A percentile compares a stretch with the other conserved stretches of the same genome.
phyloP scores from a whole-genome alignment of 2,113 vertebrate genomes.

The Piprites chloris region DNA sequence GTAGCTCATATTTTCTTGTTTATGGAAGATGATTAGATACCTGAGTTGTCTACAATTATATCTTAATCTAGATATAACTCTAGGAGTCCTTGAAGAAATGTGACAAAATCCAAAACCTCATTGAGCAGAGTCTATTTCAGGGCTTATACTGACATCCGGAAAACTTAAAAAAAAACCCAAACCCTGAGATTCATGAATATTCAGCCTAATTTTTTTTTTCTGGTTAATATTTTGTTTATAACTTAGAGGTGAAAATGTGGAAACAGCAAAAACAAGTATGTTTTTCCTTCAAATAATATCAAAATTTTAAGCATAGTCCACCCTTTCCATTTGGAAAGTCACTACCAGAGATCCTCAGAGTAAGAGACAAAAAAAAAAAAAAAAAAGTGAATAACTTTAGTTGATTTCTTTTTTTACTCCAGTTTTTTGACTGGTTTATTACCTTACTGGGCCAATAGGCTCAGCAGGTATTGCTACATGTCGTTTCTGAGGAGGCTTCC shows the following conservation, averaged over 20 bases:
- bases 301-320: background rate
- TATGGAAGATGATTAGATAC: background rate
- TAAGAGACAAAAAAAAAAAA: background rate
- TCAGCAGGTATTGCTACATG: slow-evolving; percentile 28
- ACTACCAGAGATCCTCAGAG: background rate
- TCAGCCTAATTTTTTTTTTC: background rate
- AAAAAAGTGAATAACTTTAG: background rate
- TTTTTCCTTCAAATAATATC: background rate
- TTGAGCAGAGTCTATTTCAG: background rate
- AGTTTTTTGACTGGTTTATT: background rate
- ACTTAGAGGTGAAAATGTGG: background rate
- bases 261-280: background rate
- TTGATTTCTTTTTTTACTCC: background rate
- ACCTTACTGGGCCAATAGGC: background rate
- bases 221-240: background rate
- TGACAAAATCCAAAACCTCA: background rate
- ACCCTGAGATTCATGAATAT: background rate
- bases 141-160: background rate
- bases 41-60: background rate
- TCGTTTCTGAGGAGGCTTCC: background rate
- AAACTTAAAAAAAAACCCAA: background rate
- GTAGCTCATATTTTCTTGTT: background rate
- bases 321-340: background rate
- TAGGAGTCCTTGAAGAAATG: background rate
- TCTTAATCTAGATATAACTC: background rate